phyloP scores from a whole-genome alignment of 2,113 vertebrate species.

The Nyctibius bracteatus region DNA sequence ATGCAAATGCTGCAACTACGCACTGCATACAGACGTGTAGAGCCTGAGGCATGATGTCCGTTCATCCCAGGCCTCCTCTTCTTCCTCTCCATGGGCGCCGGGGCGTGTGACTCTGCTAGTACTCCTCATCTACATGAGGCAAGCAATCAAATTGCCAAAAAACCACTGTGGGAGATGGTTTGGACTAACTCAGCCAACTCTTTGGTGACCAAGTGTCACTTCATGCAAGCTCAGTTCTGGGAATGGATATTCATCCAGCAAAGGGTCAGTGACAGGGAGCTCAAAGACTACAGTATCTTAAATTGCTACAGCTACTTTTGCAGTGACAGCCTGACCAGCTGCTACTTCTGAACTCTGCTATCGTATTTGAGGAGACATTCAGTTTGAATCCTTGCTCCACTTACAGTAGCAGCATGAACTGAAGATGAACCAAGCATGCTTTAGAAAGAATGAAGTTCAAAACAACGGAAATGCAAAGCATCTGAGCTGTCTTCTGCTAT shows the following conservation, averaged over 20 bases:
- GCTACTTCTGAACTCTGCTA: not conserved
- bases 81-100: not conserved
- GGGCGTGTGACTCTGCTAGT: not conserved
- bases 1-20: not conserved
- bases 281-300: not conserved
- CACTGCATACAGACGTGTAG: rapidly evolving
- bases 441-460: not conserved
- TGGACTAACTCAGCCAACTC: not conserved
- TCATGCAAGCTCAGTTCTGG: not conserved
- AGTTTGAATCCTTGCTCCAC: not conserved
- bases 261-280: not conserved
- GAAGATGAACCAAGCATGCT: not conserved
- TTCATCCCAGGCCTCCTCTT: not conserved
- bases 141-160: not conserved
- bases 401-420: not conserved
- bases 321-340: not conserved
- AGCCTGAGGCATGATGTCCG: not conserved
- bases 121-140: not conserved
- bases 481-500: not conserved
- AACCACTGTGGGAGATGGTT: not conserved
- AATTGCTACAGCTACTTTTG: not conserved
- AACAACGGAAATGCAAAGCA: not conserved
- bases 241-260: not conserved
- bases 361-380: not conserved
- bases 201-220: rapidly evolving